These are phyloP conservation scores for Bovichtus variegatus DNA, from an alignment of 2,797 vertebrate genomes.

Conservation along the genomic window DNA sequence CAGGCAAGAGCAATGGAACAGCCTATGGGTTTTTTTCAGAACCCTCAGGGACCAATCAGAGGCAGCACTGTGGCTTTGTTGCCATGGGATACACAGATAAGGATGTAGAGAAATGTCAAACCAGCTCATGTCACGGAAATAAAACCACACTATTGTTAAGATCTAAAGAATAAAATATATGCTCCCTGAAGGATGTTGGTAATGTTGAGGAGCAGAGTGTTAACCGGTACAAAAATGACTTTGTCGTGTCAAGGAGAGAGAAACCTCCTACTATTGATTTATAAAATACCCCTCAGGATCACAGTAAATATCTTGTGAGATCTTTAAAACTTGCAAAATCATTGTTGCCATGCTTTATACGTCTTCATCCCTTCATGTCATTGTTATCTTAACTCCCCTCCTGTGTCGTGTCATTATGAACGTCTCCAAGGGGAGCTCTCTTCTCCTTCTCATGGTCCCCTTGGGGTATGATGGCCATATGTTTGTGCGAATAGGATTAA, in stretches of 20 bases:
- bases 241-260: constrained; percentile 7
- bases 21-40: constrained; percentile 21
- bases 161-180: constrained; percentile 53
- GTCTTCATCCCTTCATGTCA: constrained; percentile 9
- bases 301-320: neutral
- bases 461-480: constrained; percentile 51
- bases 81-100: constrained; percentile 78
- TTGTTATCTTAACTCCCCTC: constrained; percentile 25
- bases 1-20: constrained; percentile 59
- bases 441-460: constrained; percentile 34
- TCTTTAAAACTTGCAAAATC: constrained; percentile 2
- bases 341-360: neutral
- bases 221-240: constrained; percentile 15
- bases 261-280: constrained; percentile 22
- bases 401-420: constrained; percentile 50
- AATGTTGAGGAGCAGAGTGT: neutral
- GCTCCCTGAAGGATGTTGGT: neutral
- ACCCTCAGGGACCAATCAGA: constrained; percentile 72
- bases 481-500: constrained; percentile 48
- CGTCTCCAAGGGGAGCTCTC: constrained; percentile 46
- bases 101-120: constrained; percentile 70
- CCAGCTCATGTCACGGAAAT: constrained; percentile 56
- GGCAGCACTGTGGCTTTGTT: constrained; percentile 73
- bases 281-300: constrained; percentile 24
- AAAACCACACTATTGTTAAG: constrained; percentile 45